phyloP scores from a whole-genome alignment of 1,140 invertebrate genomes.

The Pseudachorutes palmiensis region DNA sequence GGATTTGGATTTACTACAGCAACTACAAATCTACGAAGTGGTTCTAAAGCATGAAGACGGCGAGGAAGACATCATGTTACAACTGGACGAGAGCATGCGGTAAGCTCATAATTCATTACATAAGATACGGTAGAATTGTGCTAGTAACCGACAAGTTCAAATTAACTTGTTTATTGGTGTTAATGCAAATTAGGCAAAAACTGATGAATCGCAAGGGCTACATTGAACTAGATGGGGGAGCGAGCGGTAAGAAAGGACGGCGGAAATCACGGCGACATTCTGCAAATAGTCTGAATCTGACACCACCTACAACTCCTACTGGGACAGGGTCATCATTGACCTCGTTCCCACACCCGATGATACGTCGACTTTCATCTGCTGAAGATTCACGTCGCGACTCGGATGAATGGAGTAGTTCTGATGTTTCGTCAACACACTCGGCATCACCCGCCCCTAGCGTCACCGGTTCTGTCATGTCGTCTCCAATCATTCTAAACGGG shows the following conservation, averaged over 20 bases:
- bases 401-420: slow-evolving; percentile 34
- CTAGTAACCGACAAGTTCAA: not conserved
- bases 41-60: slow-evolving; percentile 83
- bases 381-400: slow-evolving; percentile 29
- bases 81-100: slow-evolving; percentile 70
- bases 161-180: not conserved
- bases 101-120: slow-evolving; percentile 38
- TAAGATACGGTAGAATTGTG: not conserved
- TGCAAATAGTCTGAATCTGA: slow-evolving; percentile 40
- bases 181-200: slow-evolving; percentile 53
- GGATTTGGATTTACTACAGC: slow-evolving; percentile 82
- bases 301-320: slow-evolving; percentile 27
- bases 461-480: slow-evolving; percentile 11
- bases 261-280: slow-evolving; percentile 68
- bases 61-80: slow-evolving; percentile 60
- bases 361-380: slow-evolving; percentile 31
- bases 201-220: slow-evolving; percentile 58
- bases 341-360: slow-evolving; percentile 27
- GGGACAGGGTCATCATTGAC: slow-evolving; percentile 29
- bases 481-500: slow-evolving; percentile 34
- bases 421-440: slow-evolving; percentile 28
- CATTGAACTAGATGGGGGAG: slow-evolving; percentile 41
- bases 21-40: slow-evolving; percentile 92
- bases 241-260: slow-evolving; percentile 53
- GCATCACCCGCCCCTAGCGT: slow-evolving; percentile 25